These are phyloP conservation scores for Dolichoris vasculosae DNA, from an alignment of 1,140 invertebrate species.

Conservation along the genomic window DNA sequence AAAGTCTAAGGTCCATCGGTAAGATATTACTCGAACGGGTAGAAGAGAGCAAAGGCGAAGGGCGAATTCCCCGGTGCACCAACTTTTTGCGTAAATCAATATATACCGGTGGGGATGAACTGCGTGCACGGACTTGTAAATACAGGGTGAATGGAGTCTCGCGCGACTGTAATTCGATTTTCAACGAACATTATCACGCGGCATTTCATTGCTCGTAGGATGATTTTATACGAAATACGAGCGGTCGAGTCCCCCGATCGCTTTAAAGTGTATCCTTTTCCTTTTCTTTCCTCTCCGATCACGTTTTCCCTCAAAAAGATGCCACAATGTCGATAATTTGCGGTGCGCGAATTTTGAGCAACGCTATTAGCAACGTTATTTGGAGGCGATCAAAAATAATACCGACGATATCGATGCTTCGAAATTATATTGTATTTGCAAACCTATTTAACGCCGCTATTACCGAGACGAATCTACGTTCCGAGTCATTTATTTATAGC, in stretches of 20 bases:
- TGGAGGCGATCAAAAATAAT: too few species aligned
- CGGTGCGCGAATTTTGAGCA: too few species aligned
- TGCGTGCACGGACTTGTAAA: not conserved
- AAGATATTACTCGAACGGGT: not conserved
- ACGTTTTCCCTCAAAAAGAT: too few species aligned
- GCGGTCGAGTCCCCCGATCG: not conserved
- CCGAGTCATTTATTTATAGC: too few species aligned
- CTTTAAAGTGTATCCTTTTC: not conserved
- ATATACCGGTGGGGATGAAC: not conserved
- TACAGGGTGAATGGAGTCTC: not conserved
- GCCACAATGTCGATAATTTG: too few species aligned
- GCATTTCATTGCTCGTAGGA: not conserved
- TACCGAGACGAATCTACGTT: too few species aligned
- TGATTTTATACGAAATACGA: conserved; percentile 1
- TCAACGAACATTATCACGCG: not conserved
- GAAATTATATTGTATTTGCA: too few species aligned
- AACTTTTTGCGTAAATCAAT: conserved; percentile 9
- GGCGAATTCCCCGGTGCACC: not conserved
- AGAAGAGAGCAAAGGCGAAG: not conserved
- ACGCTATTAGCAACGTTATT: too few species aligned
- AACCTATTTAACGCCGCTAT: too few species aligned
- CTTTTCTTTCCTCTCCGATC: not conserved
- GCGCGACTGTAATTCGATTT: conserved; percentile 6
- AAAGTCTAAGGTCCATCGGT: not conserved
- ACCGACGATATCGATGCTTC: too few species aligned